A percentile compares a stretch with the other conserved stretches of the same genome.
phyloP scores from a whole-genome alignment of 2,113 vertebrate species.

The Progne subis region DNA sequence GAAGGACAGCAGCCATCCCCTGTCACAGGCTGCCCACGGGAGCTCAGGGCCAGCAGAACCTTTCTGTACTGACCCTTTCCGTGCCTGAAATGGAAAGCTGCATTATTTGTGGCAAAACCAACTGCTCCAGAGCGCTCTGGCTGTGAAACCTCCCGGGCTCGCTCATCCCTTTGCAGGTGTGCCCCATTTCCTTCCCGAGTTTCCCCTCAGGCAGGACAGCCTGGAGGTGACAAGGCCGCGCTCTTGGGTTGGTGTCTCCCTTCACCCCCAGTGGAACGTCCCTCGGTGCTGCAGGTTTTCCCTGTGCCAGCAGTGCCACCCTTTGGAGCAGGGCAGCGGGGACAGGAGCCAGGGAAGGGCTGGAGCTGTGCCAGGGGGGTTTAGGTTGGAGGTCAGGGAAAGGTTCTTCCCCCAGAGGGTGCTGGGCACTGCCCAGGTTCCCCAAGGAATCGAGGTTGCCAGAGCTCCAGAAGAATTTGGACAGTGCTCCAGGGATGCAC shows the following conservation, averaged over 20 bases:
- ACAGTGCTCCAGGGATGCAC: accelerated
- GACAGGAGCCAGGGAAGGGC: not conserved
- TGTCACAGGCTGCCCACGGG: not conserved
- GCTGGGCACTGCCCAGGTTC: not conserved
- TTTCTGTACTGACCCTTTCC: not conserved
- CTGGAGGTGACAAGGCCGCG: not conserved
- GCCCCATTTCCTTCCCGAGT: not conserved
- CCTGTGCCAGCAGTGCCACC: not conserved
- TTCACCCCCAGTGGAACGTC: not conserved
- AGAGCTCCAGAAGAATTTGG: not conserved
- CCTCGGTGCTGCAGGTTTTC: accelerated
- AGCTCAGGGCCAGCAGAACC: not conserved
- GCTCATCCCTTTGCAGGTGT: not conserved
- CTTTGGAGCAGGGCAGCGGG: not conserved
- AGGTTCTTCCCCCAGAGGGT: not conserved
- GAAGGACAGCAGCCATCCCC: not conserved
- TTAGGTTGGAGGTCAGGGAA: too few relatives aligned
- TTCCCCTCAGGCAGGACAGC: not conserved
- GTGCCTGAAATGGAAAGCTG: not conserved
- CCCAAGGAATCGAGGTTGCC: not conserved
- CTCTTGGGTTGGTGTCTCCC: not conserved
- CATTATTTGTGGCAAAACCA: not conserved
- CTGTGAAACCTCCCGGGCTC: not conserved
- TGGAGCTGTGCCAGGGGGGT: not conserved
- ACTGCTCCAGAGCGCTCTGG: not conserved